These are phyloP conservation scores for Hoplostethus mediterraneus DNA, from an alignment of 2,797 vertebrate genomes.

Conservation along the genomic window DNA sequence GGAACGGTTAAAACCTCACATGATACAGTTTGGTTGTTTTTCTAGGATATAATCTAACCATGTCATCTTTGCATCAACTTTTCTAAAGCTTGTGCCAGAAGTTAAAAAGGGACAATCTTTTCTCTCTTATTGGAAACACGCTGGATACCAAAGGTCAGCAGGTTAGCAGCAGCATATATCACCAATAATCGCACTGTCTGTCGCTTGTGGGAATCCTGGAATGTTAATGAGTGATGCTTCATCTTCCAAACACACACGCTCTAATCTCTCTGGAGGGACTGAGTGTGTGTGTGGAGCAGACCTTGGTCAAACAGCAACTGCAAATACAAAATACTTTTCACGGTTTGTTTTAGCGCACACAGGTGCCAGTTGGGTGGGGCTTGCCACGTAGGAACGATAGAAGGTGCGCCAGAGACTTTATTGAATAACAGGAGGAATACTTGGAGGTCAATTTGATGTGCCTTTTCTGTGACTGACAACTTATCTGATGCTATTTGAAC, in stretches of 20 bases:
- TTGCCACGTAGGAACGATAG: neutral
- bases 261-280: slow-evolving; percentile 25
- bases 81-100: slow-evolving; percentile 10
- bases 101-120: slow-evolving; percentile 8
- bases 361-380: slow-evolving; percentile 8
- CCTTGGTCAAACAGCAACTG: slow-evolving; percentile 10
- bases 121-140: slow-evolving; percentile 36
- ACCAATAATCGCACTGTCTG: slow-evolving; percentile 62
- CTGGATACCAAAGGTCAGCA: slow-evolving; percentile 51
- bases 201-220: slow-evolving; percentile 62
- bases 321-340: slow-evolving; percentile 9
- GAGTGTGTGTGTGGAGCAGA: slow-evolving; percentile 14
- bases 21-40: slow-evolving; percentile 48
- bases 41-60: slow-evolving; percentile 31
- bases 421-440: neutral
- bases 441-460: neutral
- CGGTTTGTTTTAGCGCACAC: neutral
- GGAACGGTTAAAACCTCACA: slow-evolving; percentile 44
- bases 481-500: neutral
- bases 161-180: slow-evolving; percentile 71
- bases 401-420: neutral
- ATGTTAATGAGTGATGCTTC: slow-evolving; percentile 72
- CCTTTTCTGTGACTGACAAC: neutral
- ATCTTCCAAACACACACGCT: slow-evolving; percentile 30
- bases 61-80: slow-evolving; percentile 19